Evolutionary conservation across 2,113 vertebrate species (phyloP), one percentile per base, ranked within the genome.

Genomic region (Oxyruncus cristatus): DNA sequence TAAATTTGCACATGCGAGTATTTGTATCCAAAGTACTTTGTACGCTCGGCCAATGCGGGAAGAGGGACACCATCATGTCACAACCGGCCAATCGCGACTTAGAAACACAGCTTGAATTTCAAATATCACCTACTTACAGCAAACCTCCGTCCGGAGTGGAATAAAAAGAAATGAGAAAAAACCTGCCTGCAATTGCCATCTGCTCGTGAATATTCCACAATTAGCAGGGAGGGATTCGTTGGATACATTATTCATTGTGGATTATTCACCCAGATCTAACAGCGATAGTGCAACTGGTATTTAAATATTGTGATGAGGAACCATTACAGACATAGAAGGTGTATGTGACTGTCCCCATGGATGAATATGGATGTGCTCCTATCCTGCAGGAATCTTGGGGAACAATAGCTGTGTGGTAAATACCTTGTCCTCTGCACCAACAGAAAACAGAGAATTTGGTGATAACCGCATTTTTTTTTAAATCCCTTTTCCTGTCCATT

Each of bases 161-260:
- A 63, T 53, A 76, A 83, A 93, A 90, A 85, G 72, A 42, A 53
- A 94, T 79, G 94, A 92, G 91, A 84, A 88, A 96, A 91, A 89
- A 59, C 74, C 83, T 86, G 92, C 88, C 70, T 75, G 70, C 22
- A 91, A 79, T 89, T 95, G 93, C 94, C 97, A 97, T 94, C 96
- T 97, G 96, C 95, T 94, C 82, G 61, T 92, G 91, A 96, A 93
- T 97, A 89, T 91, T 91, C 94, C 89, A 92, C 94, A 96, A 96
- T 95, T 93, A 96, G 80, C 92, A 80, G 89, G 50, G 81, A 82
- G 1, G 8, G 77, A 86, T 85, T 85, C 94, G 65, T 71, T 70
- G 72, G 91, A 94, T 97, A 85, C 92, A 95, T 97, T 96, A 96
- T 96, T 95, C 89, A 94, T 93, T 72, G 92, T 83, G 91, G 95